Conservation (phyloP, 1,140 invertebrate species). For the Druon quercuslanigerum region DNA sequence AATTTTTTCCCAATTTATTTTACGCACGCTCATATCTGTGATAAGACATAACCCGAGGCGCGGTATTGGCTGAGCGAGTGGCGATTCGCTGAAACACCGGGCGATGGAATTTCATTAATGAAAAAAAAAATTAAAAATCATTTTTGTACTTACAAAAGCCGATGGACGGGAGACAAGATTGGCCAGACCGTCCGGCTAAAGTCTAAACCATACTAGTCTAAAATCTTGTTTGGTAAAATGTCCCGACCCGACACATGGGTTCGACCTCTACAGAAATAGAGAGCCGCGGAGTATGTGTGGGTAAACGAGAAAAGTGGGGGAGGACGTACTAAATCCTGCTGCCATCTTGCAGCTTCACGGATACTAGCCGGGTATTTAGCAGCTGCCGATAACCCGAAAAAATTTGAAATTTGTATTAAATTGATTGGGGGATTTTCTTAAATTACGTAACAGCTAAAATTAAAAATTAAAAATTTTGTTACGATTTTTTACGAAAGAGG, state of each 20-base stretch:
- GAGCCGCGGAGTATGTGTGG: slow-evolving; percentile 25
- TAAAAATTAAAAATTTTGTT: not conserved
- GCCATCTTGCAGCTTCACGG: slow-evolving; percentile 16
- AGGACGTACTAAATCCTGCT: slow-evolving; percentile 25
- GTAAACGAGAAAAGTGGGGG: slow-evolving; percentile 13
- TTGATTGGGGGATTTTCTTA: no score
- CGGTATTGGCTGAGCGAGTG: not conserved
- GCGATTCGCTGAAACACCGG: not conserved
- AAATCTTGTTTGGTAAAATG: slow-evolving; percentile 44
- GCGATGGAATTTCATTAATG: not conserved
- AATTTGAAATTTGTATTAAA: not conserved
- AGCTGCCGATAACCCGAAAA: not conserved
- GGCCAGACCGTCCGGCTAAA: slow-evolving; percentile 60
- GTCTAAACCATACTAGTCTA: slow-evolving; percentile 61
- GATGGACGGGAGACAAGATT: slow-evolving; percentile 42
- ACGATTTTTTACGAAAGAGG: not conserved
- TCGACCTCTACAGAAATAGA: slow-evolving; percentile 60
- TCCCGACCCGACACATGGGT: slow-evolving; percentile 54
- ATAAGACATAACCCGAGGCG: not conserved
- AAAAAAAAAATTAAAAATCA: slow-evolving; percentile 20
- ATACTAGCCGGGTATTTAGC: not conserved
- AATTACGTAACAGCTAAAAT: not conserved
- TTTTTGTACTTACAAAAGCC: slow-evolving; percentile 55
- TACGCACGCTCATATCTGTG: not conserved
- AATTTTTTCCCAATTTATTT: not conserved